A percentile compares a stretch with the other conserved stretches of the same genome.
Evolutionary conservation across 2,888 invertebrate species (phyloP).

Genomic region (Anarsia innoxiella): DNA sequence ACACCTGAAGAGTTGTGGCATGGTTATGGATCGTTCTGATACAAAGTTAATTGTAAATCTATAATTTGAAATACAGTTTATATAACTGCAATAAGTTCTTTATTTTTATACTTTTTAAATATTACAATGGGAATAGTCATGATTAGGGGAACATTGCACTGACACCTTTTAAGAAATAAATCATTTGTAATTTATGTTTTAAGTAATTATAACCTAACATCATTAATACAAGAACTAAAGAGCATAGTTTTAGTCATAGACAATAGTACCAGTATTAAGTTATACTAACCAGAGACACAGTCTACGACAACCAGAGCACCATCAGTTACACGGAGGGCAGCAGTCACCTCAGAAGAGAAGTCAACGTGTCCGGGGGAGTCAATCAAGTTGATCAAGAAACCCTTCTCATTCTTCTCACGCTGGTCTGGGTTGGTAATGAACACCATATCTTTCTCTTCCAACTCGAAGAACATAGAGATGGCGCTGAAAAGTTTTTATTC

Average conservation of each 20-base stretch:
- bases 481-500: conserved; percentile 77
- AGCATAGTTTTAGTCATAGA: too few species aligned
- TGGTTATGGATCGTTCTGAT: too few species aligned
- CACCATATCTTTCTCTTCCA: conserved; percentile 93
- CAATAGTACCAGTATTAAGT: too few species aligned
- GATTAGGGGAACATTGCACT: too few species aligned
- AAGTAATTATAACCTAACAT: too few species aligned
- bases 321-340: conserved; percentile 99
- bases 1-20: conserved; percentile 83
- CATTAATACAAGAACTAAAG: too few species aligned
- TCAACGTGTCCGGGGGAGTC: conserved; percentile 99
- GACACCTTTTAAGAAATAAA: too few species aligned
- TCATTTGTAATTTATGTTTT: neutral
- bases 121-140: too few species aligned
- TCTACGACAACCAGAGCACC: conserved; percentile 99
- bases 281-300: conserved; percentile 94
- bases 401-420: conserved; percentile 91
- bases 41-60: too few species aligned
- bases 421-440: conserved; percentile 95
- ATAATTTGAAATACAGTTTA: too few species aligned
- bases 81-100: too few species aligned
- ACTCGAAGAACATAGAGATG: conserved; percentile 99
- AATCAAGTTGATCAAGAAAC: conserved; percentile 99
- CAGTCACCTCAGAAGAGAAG: conserved; percentile 99
- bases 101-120: too few species aligned